A percentile compares a stretch with the other conserved stretches of the same genome.
Conservation (phyloP, 1,140 invertebrate genomes). For the Bicyclus anynana region DNA sequence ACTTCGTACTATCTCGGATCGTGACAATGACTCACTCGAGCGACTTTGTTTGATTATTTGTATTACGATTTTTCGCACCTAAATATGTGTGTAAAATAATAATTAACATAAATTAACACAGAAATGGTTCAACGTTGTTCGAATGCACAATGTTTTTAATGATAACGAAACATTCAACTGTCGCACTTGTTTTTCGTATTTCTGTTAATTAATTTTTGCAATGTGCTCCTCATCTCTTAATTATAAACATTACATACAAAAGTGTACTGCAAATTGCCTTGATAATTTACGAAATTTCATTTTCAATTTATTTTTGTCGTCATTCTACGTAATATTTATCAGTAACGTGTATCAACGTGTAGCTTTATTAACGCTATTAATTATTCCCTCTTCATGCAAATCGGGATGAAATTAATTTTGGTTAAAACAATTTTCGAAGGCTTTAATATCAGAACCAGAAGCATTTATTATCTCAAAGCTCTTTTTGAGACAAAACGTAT, state of each 20-base stretch:
- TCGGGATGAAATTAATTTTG: constrained; percentile 7
- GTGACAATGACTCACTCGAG: too few relatives aligned
- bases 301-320: constrained; percentile 3
- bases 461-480: too few relatives aligned
- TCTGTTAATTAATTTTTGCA: constrained; percentile 5
- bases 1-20: too few relatives aligned
- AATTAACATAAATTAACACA: too few relatives aligned
- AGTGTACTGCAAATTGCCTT: not conserved
- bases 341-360: constrained; percentile 4
- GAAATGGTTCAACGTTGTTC: too few relatives aligned
- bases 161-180: constrained; percentile 2
- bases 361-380: constrained; percentile 4
- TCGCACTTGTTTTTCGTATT: constrained; percentile 4
- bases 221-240: constrained; percentile 4
- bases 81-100: too few relatives aligned
- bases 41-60: too few relatives aligned
- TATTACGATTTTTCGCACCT: too few relatives aligned
- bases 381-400: constrained; percentile 11
- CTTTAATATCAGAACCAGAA: not conserved
- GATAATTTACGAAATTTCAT: constrained; percentile 5
- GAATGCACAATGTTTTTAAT: not conserved
- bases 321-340: not conserved
- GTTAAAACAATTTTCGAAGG: not conserved
- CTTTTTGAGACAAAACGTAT: too few relatives aligned
- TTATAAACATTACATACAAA: constrained; percentile 3